Base-by-base conservation (phyloP, 2,888 invertebrate genomes). In the Homarus gammarus region DNA sequence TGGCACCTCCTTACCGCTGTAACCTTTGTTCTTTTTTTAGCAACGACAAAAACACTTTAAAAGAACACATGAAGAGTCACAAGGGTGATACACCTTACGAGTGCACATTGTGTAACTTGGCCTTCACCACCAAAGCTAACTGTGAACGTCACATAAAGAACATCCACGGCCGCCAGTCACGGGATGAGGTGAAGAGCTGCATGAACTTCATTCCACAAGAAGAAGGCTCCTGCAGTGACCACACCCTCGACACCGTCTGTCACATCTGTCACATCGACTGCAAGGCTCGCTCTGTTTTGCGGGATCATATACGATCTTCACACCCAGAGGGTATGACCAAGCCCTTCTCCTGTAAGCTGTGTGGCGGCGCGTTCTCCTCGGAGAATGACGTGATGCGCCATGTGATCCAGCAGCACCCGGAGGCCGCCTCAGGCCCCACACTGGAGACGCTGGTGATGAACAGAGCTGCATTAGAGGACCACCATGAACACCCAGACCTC, bases 61-160 rank as follows among this genome's bases (percentile, higher is more conserved):
- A 97, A 12, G 96, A 98, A 33, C 99, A 99, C 93, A 96, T 99
- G 96, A 95, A 98, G 72, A 97, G 97, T 0, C 99, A 99, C 94
- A 99, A 98, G 93, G 99, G 99, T 0, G 98, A 99, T 93, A 95
- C 98, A 18, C 99, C 99, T 0, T 99, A 97, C 93, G 98, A 98
- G 94, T 99, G 99, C 93, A 96, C 97, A 0, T 95, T 98, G n/a
- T 99, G 99, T 94, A 97, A 97, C 93, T 98, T 98, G 93, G 98
- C 98, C 2, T 99, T 99, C 94, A 99, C 99, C 40, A 99, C 99
- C 0, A 98, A 99, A 94, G 98, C 99, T 0, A 99, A 99, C 93
- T 99, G 99, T 94, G 99, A 99, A 94, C 95, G 99, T 8, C 99
- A 99, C 94, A 95, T 99, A 93, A 95, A 98, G 92, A 99, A 99